Conservation (phyloP, 2,888 invertebrate species). For the Oxyteleia sp. region DNA sequence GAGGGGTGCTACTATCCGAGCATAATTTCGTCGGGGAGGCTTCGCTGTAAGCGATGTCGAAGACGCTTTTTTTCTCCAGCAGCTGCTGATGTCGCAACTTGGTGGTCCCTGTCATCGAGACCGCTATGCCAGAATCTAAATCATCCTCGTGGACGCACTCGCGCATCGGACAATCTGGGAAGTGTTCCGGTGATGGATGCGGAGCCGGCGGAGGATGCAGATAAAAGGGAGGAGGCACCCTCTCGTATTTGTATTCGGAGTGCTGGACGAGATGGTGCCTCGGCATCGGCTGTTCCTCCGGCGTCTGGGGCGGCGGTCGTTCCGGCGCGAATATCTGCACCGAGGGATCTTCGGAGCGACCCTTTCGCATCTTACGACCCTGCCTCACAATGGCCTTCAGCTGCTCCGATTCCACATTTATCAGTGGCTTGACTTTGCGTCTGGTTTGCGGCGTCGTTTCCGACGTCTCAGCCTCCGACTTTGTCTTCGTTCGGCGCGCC, state of each 20-base stretch:
- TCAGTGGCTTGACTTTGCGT: conserved; percentile 82
- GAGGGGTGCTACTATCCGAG: too few relatives aligned
- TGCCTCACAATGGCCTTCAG: conserved; percentile 86
- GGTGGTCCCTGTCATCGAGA: too few relatives aligned
- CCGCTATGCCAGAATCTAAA: too few relatives aligned
- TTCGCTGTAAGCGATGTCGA: too few relatives aligned
- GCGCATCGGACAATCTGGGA: too few relatives aligned
- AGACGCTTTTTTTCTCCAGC: too few relatives aligned
- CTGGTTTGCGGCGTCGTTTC: conserved; percentile 72
- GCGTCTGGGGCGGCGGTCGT: conserved; percentile 80
- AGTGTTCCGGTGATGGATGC: too few relatives aligned
- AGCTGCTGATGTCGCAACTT: too few relatives aligned
- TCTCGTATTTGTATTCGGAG: conserved; percentile 93
- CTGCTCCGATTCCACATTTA: conserved; percentile 86
- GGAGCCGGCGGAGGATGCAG: too few relatives aligned
- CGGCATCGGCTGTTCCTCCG: conserved; percentile 78
- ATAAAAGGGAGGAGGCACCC: too few relatives aligned
- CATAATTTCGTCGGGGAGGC: too few relatives aligned
- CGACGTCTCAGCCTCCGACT: conserved; percentile 23
- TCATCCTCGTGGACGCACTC: too few relatives aligned
- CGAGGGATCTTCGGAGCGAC: conserved; percentile 83
- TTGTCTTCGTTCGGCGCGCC: conserved; percentile 73
- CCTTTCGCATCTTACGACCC: conserved; percentile 87
- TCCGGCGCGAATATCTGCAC: conserved; percentile 85
- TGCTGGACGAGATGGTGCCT: conserved; percentile 92